Percentiles rank a stretch among this genome's conserved stretches.
Conservation (phyloP, 2,888 invertebrate species). For the Spilosoma lubricipeda region DNA sequence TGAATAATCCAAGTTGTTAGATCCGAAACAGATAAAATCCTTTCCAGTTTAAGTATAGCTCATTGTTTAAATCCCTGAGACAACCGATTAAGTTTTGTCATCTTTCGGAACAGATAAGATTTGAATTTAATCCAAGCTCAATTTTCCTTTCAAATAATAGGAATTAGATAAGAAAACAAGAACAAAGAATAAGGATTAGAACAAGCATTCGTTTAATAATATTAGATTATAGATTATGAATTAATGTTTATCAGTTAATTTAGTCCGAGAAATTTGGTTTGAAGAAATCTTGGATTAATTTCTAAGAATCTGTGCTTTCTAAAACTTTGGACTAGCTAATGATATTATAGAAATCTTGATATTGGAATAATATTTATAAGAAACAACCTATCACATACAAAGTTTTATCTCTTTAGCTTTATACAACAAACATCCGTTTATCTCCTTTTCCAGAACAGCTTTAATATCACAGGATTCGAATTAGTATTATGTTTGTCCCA, state of each 20-base stretch:
- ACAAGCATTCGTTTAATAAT: conserved; percentile 41
- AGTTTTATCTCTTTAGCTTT: neutral
- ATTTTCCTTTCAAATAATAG: conserved; percentile 49
- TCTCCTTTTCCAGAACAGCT: conserved; percentile 43
- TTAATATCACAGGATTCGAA: conserved; percentile 58
- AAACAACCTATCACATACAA: neutral
- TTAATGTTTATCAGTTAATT: conserved; percentile 53
- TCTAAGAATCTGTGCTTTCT: conserved; percentile 33
- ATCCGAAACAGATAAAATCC: conserved; percentile 42
- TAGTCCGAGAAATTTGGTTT: conserved; percentile 37
- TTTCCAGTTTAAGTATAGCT: conserved; percentile 40
- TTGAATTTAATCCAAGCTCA: conserved; percentile 51
- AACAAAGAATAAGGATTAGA: conserved; percentile 50
- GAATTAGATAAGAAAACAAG: conserved; percentile 51
- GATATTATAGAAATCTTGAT: neutral
- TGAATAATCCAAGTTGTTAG: conserved; percentile 44
- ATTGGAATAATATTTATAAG: neutral
- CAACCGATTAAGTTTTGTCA: conserved; percentile 54
- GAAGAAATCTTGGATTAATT: conserved; percentile 26
- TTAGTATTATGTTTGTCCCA: conserved; percentile 53
- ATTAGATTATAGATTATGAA: conserved; percentile 52
- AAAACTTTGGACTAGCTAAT: conserved; percentile 23
- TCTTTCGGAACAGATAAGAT: conserved; percentile 49
- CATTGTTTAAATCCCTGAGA: conserved; percentile 46
- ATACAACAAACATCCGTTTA: conserved; percentile 14